Percentiles rank a stretch among this genome's conserved stretches.
These are phyloP conservation scores for Ichneumoninae sp. DNA, from an alignment of 2,888 invertebrate species.

Conservation along the genomic window DNA sequence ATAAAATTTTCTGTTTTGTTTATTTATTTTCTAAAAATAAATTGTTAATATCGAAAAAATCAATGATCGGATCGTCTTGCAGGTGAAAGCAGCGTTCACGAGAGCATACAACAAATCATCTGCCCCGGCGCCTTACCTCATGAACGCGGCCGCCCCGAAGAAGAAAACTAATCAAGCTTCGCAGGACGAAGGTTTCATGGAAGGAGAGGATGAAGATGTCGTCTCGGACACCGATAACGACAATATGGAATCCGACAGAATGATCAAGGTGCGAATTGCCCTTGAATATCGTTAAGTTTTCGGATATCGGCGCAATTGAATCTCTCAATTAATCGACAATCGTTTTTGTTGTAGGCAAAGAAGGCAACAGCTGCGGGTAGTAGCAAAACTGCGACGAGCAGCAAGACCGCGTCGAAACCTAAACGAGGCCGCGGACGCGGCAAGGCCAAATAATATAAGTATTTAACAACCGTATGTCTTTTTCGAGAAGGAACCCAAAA, in stretches of 20 bases:
- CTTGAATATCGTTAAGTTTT: neutral
- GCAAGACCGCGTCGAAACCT: constrained; percentile 66
- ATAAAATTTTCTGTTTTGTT: neutral
- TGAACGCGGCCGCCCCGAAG: constrained; percentile 88
- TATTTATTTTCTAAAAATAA: neutral
- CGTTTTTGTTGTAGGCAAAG: constrained; percentile 71
- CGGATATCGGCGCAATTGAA: constrained; percentile 57
- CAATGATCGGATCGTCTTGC: constrained; percentile 7
- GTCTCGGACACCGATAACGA: constrained; percentile 86
- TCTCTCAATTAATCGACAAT: neutral
- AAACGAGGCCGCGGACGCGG: constrained; percentile 77
- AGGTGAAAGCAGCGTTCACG: constrained; percentile 98
- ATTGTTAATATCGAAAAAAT: constrained; percentile 9
- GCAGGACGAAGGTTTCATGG: constrained; percentile 83
- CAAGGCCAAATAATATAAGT: constrained; percentile 70
- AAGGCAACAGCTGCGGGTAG: constrained; percentile 70
- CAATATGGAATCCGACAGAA: constrained; percentile 89
- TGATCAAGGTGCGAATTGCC: constrained; percentile 89
- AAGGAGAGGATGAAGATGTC: constrained; percentile 81
- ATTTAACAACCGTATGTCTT: neutral
- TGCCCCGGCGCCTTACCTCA: constrained; percentile 91
- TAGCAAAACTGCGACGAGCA: constrained; percentile 67
- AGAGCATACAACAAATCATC: constrained; percentile 95
- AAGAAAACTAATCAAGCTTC: constrained; percentile 84
- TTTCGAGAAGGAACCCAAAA: neutral